Percentiles rank a stretch among this genome's conserved stretches.
Evolutionary conservation across 2,113 vertebrate species (phyloP).

Genomic region (Urocitellus parryii): DNA sequence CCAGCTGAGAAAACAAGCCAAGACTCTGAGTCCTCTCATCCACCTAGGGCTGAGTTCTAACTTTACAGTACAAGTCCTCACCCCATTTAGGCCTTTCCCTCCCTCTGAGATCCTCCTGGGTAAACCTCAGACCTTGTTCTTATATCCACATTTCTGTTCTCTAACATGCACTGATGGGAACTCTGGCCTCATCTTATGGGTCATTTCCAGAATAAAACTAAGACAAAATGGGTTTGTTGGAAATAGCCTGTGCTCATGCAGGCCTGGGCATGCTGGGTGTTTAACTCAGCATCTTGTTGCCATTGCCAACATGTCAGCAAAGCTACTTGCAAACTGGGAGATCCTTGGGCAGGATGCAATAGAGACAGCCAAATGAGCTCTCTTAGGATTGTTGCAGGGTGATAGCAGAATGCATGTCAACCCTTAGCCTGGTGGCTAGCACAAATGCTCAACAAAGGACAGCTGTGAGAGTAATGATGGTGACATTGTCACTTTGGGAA

Average conservation of each 20-base stretch:
- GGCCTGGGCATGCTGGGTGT: neutral
- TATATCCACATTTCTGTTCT: neutral
- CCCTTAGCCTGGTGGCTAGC: neutral
- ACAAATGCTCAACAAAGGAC: neutral
- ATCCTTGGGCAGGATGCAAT: neutral
- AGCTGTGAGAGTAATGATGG: neutral
- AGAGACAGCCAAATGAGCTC: neutral
- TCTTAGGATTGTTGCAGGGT: neutral
- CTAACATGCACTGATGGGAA: neutral
- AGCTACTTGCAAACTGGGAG: neutral
- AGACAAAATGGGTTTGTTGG: neutral
- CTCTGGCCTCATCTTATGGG: neutral
- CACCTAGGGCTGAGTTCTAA: neutral
- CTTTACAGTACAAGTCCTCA: neutral
- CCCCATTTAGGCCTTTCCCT: neutral
- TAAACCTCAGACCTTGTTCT: neutral
- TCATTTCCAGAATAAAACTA: slow-evolving; percentile 5
- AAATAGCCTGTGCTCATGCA: neutral
- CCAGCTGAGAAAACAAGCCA: neutral
- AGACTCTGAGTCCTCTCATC: neutral
- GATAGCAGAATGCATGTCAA: neutral
- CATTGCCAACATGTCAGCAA: neutral
- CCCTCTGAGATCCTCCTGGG: neutral
- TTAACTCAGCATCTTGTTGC: neutral
- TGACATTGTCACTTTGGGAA: neutral